These are phyloP conservation scores for Trinectes maculatus DNA, from an alignment of 2,113 vertebrate species.

Conservation along the genomic window DNA sequence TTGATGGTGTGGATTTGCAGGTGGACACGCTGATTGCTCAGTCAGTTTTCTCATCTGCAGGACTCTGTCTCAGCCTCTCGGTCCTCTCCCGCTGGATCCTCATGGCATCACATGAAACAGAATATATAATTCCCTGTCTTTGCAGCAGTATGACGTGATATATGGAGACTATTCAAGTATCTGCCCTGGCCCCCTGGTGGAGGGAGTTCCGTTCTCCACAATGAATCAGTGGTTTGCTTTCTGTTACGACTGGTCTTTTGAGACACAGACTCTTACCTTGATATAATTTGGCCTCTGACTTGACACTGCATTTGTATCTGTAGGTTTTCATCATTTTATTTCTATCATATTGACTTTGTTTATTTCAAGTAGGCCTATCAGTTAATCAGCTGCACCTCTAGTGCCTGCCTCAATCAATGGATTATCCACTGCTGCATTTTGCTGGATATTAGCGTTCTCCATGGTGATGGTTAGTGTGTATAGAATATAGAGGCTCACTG, in stretches of 20 bases:
- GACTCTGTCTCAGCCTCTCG: slow-evolving; percentile 31
- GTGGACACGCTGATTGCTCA: slow-evolving; percentile 33
- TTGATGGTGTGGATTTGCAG: slow-evolving; percentile 23
- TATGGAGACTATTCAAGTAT: slow-evolving; percentile 41
- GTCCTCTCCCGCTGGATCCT: slow-evolving; percentile 28
- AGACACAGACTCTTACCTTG: slow-evolving; percentile 6
- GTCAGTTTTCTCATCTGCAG: slow-evolving; percentile 34
- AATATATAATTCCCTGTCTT: slow-evolving; percentile 34
- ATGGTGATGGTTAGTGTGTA: background rate
- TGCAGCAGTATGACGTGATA: slow-evolving; percentile 39
- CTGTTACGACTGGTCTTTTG: slow-evolving; percentile 15
- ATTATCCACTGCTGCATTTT: background rate
- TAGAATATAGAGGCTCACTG: background rate
- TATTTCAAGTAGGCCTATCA: background rate
- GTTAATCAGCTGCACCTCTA: background rate
- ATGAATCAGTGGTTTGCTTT: slow-evolving; percentile 20
- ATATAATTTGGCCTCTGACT: slow-evolving; percentile 5
- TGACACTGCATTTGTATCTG: background rate
- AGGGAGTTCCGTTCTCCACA: slow-evolving; percentile 30
- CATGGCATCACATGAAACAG: slow-evolving; percentile 53
- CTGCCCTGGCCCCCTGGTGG: slow-evolving; percentile 18
- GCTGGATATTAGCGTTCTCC: background rate
- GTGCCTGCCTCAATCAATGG: background rate
- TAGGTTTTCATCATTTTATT: too few species aligned
- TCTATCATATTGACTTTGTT: background rate